Conservation (phyloP, 1,140 invertebrate genomes). For the Drosophila watanabei region DNA sequence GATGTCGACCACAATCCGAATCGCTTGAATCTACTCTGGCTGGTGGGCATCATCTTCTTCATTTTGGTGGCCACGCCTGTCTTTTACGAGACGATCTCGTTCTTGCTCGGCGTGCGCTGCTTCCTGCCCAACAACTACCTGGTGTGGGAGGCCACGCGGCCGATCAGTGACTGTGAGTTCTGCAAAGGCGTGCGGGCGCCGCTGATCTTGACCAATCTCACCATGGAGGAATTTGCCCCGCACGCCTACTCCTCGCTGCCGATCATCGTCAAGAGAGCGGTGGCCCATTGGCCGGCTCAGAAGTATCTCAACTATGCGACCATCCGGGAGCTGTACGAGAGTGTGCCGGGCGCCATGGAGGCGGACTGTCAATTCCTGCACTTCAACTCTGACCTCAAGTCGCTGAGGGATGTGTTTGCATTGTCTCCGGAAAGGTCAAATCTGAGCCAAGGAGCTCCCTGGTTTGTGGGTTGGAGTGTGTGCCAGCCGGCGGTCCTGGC, state of each 20-base stretch:
- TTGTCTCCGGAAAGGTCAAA: conserved; percentile 90
- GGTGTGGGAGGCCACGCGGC: conserved; percentile 93
- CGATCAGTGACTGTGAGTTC: conserved; percentile 92
- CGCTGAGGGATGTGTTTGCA: conserved; percentile 91
- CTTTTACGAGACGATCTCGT: conserved; percentile 77
- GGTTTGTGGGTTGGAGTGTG: conserved; percentile 98
- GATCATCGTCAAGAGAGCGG: conserved; percentile 92
- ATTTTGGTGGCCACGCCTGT: conserved; percentile 79
- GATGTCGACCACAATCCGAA: conserved; percentile 65
- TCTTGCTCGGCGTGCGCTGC: conserved; percentile 88
- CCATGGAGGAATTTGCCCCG: conserved; percentile 88
- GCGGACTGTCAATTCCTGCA: conserved; percentile 96
- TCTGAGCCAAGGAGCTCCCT: conserved; percentile 89
- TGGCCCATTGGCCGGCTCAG: conserved; percentile 92
- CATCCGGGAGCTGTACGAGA: conserved; percentile 91
- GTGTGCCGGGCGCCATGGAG: conserved; percentile 89
- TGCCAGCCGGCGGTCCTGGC: conserved; percentile 93
- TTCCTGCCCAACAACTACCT: conserved; percentile 93
- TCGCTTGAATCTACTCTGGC: conserved; percentile 70
- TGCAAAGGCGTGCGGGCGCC: conserved; percentile 87
- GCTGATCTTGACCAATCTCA: conserved; percentile 89
- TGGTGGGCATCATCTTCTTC: conserved; percentile 76
- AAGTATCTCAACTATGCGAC: conserved; percentile 90
- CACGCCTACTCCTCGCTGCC: conserved; percentile 93
- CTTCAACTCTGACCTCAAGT: conserved; percentile 94